phyloP scores from a whole-genome alignment of 1,140 invertebrate species.

The Penaeus indicus region DNA sequence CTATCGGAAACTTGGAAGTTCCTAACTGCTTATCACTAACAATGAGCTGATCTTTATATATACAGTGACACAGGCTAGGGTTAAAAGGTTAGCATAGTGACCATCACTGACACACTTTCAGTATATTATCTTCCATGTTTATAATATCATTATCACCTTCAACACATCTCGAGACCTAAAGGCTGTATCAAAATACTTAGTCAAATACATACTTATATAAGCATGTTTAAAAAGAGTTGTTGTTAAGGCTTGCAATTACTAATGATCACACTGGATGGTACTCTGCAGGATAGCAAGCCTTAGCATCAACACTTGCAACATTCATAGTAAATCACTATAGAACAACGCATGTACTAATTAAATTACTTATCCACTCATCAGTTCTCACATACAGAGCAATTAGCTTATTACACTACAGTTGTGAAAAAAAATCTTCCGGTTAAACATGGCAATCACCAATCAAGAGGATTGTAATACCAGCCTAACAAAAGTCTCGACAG shows the following conservation, averaged over 20 bases:
- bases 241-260: slow-evolving; percentile 12
- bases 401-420: too few species aligned
- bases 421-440: too few species aligned
- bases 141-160: slow-evolving; percentile 16
- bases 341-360: not conserved
- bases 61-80: slow-evolving; percentile 37
- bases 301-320: slow-evolving; percentile 1
- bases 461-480: too few species aligned
- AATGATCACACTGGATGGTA: not conserved
- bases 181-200: slow-evolving; percentile 47
- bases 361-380: not conserved
- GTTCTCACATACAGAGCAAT: too few species aligned
- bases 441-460: too few species aligned
- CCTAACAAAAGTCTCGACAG: too few species aligned
- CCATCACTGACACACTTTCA: not conserved
- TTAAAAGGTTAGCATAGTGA: slow-evolving; percentile 24
- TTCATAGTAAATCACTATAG: slow-evolving; percentile 6
- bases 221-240: slow-evolving; percentile 12
- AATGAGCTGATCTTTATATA: slow-evolving; percentile 44
- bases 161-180: slow-evolving; percentile 40
- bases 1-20: slow-evolving; percentile 23
- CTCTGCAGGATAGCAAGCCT: not conserved
- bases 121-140: slow-evolving; percentile 16
- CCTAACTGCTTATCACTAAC: slow-evolving; percentile 40
- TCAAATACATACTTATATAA: slow-evolving; percentile 32